Evolutionary conservation across 2,888 invertebrate genomes (phyloP).

Genomic region (Nysson spinosus): DNA sequence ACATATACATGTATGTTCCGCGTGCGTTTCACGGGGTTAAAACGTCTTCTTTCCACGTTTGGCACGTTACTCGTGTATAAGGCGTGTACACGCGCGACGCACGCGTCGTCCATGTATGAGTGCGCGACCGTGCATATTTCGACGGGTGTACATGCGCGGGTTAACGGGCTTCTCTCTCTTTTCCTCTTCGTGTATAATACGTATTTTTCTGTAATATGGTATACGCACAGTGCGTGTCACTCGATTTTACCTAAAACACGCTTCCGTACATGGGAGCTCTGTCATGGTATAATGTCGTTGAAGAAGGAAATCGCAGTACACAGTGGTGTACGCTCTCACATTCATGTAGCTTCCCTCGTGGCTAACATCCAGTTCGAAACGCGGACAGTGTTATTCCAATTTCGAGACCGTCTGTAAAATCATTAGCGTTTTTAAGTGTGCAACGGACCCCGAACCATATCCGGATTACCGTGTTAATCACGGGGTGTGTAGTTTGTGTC

Average conservation of each 20-base stretch:
- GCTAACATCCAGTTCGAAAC: constrained; percentile 24
- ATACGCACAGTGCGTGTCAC: constrained; percentile 36
- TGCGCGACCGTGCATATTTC: constrained; percentile 21
- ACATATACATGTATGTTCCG: background rate
- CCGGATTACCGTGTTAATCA: background rate
- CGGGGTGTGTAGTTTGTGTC: background rate
- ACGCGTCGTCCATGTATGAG: constrained; percentile 15
- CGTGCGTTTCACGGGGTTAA: constrained; percentile 26
- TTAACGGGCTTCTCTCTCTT: constrained; percentile 26
- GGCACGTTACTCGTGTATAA: constrained; percentile 47
- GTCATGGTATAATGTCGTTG: constrained; percentile 9
- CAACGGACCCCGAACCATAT: constrained; percentile 14
- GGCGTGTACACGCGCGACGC: constrained; percentile 44
- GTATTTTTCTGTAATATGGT: constrained; percentile 14
- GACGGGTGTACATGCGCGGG: constrained; percentile 32
- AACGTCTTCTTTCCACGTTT: constrained; percentile 40
- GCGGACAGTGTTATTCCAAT: constrained; percentile 26
- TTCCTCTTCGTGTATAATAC: constrained; percentile 20
- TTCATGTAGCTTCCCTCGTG: constrained; percentile 31
- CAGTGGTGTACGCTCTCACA: constrained; percentile 27
- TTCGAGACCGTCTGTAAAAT: constrained; percentile 15
- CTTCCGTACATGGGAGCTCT: constrained; percentile 29
- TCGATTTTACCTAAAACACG: constrained; percentile 41
- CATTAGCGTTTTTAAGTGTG: constrained; percentile 20
- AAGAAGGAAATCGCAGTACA: constrained; percentile 20